phyloP scores from a whole-genome alignment of 2,113 vertebrate species.

The Ptyas mucosa region DNA sequence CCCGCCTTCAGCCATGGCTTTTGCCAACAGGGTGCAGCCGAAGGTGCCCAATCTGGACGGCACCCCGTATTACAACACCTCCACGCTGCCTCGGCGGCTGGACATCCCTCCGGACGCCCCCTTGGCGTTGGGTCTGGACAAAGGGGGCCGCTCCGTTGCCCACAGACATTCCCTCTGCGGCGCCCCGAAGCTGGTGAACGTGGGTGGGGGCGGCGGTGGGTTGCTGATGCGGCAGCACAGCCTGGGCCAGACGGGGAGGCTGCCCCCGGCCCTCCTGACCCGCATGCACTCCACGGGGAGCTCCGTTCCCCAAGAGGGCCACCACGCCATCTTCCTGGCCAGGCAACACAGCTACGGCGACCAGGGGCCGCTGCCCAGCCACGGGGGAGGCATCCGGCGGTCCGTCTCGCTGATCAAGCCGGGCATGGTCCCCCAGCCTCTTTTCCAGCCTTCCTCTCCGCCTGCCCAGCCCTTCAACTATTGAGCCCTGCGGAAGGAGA shows the following conservation, averaged over 20 bases:
- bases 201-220: conserved; percentile 34
- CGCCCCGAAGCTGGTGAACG: conserved; percentile 68
- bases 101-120: conserved; percentile 81
- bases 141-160: conserved; percentile 62
- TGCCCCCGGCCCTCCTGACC: conserved; percentile 70
- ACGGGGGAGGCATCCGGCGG: conserved; percentile 66
- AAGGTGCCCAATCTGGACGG: conserved; percentile 74
- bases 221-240: conserved; percentile 78
- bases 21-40: conserved; percentile 75
- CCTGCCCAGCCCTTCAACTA: conserved; percentile 79
- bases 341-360: conserved; percentile 79
- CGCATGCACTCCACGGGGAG: conserved; percentile 81
- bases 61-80: conserved; percentile 76
- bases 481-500: conserved; percentile 53
- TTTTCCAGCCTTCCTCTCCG: conserved; percentile 76
- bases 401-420: conserved; percentile 78
- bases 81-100: conserved; percentile 80
- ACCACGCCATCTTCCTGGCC: conserved; percentile 68
- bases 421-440: conserved; percentile 72
- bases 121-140: conserved; percentile 72
- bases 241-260: conserved; percentile 70
- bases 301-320: conserved; percentile 65
- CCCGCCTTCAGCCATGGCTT: conserved; percentile 64
- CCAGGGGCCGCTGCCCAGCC: conserved; percentile 71
- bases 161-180: conserved; percentile 76